Evolutionary conservation across 2,113 vertebrate genomes (phyloP).

Genomic region (Podarcis raffonei): DNA sequence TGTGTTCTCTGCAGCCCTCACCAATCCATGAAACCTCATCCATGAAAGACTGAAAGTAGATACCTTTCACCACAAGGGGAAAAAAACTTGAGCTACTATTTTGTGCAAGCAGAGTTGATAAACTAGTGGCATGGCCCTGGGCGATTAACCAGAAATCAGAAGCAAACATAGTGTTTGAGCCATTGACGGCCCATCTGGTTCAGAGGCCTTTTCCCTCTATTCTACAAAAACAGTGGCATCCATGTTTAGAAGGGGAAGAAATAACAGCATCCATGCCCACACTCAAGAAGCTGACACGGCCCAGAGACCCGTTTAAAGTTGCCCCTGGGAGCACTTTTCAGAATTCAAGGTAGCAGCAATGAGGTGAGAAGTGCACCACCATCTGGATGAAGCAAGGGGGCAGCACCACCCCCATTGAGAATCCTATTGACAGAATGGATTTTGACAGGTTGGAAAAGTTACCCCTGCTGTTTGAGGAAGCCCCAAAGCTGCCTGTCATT

Average conservation of each 20-base stretch:
- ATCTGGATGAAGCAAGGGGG: slow-evolving; percentile 33
- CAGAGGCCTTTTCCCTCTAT: background rate
- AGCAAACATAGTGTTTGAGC: background rate
- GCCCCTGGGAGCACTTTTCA: background rate
- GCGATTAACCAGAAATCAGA: background rate
- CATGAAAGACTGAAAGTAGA: too few relatives aligned
- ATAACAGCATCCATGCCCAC: background rate
- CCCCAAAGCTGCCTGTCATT: slow-evolving; percentile 39
- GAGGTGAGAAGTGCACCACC: slow-evolving; percentile 23
- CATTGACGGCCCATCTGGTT: background rate
- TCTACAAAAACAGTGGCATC: background rate
- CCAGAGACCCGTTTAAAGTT: background rate
- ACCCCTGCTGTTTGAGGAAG: slow-evolving; percentile 28
- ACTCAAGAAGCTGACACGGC: background rate
- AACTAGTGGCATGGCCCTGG: background rate
- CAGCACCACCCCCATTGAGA: slow-evolving; percentile 22
- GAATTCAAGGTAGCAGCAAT: background rate
- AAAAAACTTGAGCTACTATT: too few relatives aligned
- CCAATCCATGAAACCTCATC: too few relatives aligned
- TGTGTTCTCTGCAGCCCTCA: too few relatives aligned
- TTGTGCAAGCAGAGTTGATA: too few relatives aligned
- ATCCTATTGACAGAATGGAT: slow-evolving; percentile 20
- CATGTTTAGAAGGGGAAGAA: background rate
- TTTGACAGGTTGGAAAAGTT: slow-evolving; percentile 28
- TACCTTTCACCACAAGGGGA: too few relatives aligned